These are phyloP conservation scores for Ctenicera cuprea DNA, from an alignment of 2,888 invertebrate species.

Conservation along the genomic window DNA sequence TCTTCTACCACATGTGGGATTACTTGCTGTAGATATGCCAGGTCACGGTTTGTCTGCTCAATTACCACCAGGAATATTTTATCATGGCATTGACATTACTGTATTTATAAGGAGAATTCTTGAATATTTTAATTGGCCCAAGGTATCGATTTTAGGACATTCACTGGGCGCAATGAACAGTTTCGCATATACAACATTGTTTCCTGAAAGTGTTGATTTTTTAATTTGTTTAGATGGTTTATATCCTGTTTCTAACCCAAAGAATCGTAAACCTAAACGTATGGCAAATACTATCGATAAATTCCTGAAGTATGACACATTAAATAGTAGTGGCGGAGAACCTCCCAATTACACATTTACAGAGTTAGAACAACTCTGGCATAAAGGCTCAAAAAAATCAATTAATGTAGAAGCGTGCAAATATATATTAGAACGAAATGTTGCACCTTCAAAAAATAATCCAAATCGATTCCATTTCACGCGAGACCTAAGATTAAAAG, in stretches of 20 bases:
- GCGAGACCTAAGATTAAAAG: conserved; percentile 79
- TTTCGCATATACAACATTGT: conserved; percentile 78
- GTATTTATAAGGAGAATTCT: conserved; percentile 74
- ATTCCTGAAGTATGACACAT: conserved; percentile 70
- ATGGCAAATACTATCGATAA: conserved; percentile 72
- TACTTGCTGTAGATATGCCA: conserved; percentile 80
- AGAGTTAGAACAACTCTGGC: conserved; percentile 75
- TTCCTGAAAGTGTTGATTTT: conserved; percentile 78
- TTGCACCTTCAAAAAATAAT: conserved; percentile 73
- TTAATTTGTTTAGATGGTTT: conserved; percentile 76
- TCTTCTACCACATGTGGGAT: conserved; percentile 72
- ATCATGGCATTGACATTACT: conserved; percentile 71
- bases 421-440: conserved; percentile 75
- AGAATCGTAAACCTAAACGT: conserved; percentile 61
- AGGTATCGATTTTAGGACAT: conserved; percentile 81
- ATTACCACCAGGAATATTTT: conserved; percentile 77
- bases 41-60: conserved; percentile 84
- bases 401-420: conserved; percentile 75
- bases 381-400: conserved; percentile 75
- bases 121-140: conserved; percentile 81
- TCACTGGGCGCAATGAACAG: conserved; percentile 80
- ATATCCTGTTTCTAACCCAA: conserved; percentile 61
- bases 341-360: conserved; percentile 78
- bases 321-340: conserved; percentile 67
- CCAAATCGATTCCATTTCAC: conserved; percentile 78